Base-by-base conservation (phyloP, 2,113 vertebrate species). In the Peucedramus taeniatus region DNA sequence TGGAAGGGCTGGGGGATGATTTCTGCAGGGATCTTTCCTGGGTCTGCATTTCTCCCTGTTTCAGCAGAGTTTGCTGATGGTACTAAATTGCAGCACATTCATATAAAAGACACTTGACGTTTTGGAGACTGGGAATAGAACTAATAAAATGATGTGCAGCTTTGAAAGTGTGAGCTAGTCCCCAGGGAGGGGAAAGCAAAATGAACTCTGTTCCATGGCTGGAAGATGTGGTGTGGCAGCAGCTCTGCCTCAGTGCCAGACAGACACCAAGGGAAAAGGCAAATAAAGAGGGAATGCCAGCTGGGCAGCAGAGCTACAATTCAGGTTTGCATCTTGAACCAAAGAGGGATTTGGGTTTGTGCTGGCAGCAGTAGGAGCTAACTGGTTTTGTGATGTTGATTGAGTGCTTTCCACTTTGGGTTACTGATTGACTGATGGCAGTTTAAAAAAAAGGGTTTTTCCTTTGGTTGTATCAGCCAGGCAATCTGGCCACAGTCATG, bases 101-200 rank as follows among this genome's bases (percentile, higher is more conserved):
- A 23, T 86, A 90, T 90, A 63, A 71, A 90, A 90, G 85, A n/a
- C 78, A n/a, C 40, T 56, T 5, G 11, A 33, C 2, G 0, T 80
- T 93, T 90, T 81, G 86, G 71, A 86, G 64, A 2, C 76, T 94
- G 93, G 92, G 93, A 95, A 86, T 77, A 86, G 85, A 94, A 81
- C 71, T 92, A 94, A 94, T 94, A 90, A 94, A 95, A 95, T 75
- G 88, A 81, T 93, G 57, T 53, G 76, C 80, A 90, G 71, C 83
- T 83, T 70, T 2, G 8, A 83, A 87, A 70, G 80, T 31, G n/a
- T 1, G 4, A 47, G 60, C 47, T 7, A 1, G 31, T 81, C 47
- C 63, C 64, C 60, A 39, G 71, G n/a, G 83, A 74, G 49, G 50
- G 49, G 35, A 86, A 35, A 83, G 79, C 64, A 63, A 86, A 92